Base-by-base conservation (phyloP, 1,140 invertebrate species). In the Lasioglossum albipes region DNA sequence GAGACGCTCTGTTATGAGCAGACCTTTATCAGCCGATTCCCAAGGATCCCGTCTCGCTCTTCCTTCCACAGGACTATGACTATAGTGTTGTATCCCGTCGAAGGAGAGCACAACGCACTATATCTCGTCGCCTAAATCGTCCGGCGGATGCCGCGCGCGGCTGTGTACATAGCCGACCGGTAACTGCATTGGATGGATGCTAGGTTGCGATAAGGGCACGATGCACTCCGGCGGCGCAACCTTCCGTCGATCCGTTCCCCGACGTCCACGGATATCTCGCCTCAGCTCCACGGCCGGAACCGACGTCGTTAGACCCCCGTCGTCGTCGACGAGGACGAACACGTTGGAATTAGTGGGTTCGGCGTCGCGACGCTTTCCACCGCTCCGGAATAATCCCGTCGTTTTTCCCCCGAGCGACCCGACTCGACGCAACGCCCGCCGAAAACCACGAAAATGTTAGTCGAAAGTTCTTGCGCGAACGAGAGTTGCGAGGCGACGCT, bases 151-250 rank as follows among this genome's bases (percentile, higher is more conserved):
- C 45, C 45, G 9, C 45, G 45, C 10, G 45, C 45, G 45, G 9
- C 45, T 49, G 9, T 49, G n/a, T 57, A 52, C 65, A 71, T 27
- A 45, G 13, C 18, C 36, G 16, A 49, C 27, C 57, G 79, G 57
- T 76, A 69, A 64, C 59, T 69, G n/a, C n/a, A 65, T 70, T 64
- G 49, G 74, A 77, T 57, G 67, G 67, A 77, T 77, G 59, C n/a
- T 57, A 36, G 49, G 22, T 12, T 6, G 27, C 49, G 74, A 81
- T 81, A 81, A 77, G 67, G 61, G 16, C 18, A 42, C 74, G 74
- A 75, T 36, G 66, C 61, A 64, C 36, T 59, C 36, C n/a, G 49
- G 27, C 52, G 54, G 59, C 67, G 49, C 42, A 41, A 52, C 73
- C 73, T 54, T 49, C 54, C 18, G 59, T 45, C 79, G 49, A 76